Percentiles rank a stretch among this genome's conserved stretches.
These are phyloP conservation scores for Eustalomyia histrio DNA, from an alignment of 2,888 invertebrate genomes.

Conservation along the genomic window DNA sequence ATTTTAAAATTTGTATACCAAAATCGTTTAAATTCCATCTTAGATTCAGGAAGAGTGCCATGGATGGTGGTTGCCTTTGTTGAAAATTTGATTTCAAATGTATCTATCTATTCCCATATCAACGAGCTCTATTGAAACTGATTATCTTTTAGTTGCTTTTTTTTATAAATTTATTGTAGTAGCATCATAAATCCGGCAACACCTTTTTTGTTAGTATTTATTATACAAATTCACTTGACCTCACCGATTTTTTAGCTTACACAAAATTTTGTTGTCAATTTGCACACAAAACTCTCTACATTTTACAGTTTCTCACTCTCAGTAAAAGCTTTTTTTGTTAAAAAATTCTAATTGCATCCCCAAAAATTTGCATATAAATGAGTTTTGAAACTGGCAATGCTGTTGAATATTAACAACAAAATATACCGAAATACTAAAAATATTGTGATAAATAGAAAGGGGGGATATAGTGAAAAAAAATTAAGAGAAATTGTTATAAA, in stretches of 20 bases:
- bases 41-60: no score
- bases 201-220: slow-evolving; percentile 9
- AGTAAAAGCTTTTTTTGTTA: slow-evolving; percentile 34
- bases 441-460: slow-evolving; percentile 25
- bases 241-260: slow-evolving; percentile 44
- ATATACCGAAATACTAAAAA: neutral
- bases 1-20: no score
- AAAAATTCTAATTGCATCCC: slow-evolving; percentile 2
- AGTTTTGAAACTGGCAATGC: slow-evolving; percentile 34
- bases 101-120: no score
- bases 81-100: no score
- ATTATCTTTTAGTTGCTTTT: no score
- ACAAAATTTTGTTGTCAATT: slow-evolving; percentile 15
- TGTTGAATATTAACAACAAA: neutral
- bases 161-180: no score
- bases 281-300: neutral
- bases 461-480: neutral
- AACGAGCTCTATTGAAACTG: no score
- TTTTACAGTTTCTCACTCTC: neutral
- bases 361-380: neutral
- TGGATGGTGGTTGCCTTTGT: no score
- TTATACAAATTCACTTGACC: slow-evolving; percentile 50
- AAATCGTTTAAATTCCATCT: no score
- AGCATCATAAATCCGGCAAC: neutral
- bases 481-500: neutral